These are phyloP conservation scores for Onychostoma macrolepis DNA, from an alignment of 2,113 vertebrate species.

Conservation along the genomic window DNA sequence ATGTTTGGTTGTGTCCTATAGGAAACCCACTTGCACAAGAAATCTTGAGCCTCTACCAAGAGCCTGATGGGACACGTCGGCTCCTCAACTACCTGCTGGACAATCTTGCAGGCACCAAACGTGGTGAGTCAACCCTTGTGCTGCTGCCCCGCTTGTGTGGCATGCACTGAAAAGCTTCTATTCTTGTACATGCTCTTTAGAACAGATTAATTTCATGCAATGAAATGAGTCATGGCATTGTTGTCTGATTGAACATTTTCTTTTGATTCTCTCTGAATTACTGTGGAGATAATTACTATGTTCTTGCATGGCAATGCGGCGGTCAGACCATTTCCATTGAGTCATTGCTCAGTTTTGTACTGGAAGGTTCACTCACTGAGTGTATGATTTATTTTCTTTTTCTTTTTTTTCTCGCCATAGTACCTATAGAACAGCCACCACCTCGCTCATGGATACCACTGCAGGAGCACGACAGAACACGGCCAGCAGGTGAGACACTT, in stretches of 20 bases:
- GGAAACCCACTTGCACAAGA: slow-evolving; percentile 99
- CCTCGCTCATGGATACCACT: slow-evolving; percentile 96
- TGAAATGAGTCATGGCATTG: slow-evolving; percentile 15
- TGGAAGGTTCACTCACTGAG: slow-evolving; percentile 54
- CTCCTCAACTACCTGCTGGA: slow-evolving; percentile 98
- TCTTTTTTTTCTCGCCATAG: slow-evolving; percentile 63
- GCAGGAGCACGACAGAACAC: slow-evolving; percentile 91
- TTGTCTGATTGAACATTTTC: slow-evolving; percentile 11
- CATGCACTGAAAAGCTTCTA: not conserved
- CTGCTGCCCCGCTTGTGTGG: not conserved
- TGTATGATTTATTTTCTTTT: slow-evolving; percentile 39
- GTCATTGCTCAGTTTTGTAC: not conserved
- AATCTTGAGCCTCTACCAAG: slow-evolving; percentile 96
- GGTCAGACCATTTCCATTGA: not conserved
- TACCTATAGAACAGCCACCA: slow-evolving; percentile 93
- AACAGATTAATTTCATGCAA: slow-evolving; percentile 1
- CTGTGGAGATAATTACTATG: slow-evolving; percentile 28
- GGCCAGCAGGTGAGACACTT: slow-evolving; percentile 80
- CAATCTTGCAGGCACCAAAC: slow-evolving; percentile 98
- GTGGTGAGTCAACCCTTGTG: slow-evolving; percentile 81
- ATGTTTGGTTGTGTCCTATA: slow-evolving; percentile 61
- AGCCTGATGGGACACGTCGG: slow-evolving; percentile 95
- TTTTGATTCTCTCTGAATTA: slow-evolving; percentile 6
- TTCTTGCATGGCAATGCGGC: not conserved
- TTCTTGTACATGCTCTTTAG: not conserved